A percentile compares a stretch with the other conserved stretches of the same genome.
Evolutionary conservation across 2,797 vertebrate species (phyloP).

Genomic region (Chelon labrosus): DNA sequence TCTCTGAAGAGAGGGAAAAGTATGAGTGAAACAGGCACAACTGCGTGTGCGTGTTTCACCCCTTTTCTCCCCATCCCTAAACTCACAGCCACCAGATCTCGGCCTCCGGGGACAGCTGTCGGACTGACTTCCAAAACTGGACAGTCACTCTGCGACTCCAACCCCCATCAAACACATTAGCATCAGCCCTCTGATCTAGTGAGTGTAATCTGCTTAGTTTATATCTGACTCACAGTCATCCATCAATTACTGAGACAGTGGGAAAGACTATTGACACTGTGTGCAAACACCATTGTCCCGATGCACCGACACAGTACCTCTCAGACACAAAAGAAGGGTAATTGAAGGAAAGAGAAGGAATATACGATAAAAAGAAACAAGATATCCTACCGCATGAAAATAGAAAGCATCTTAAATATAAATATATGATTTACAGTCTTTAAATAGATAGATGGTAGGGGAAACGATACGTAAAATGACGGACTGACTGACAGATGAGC

Average conservation of each 20-base stretch:
- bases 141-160: conserved; percentile 63
- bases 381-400: background rate
- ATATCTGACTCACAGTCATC: conserved; percentile 78
- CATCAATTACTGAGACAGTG: conserved; percentile 78
- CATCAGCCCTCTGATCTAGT: conserved; percentile 61
- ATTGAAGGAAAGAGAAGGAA: background rate
- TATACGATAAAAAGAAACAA: conserved; percentile 12
- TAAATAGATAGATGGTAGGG: conserved; percentile 64
- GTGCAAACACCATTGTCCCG: conserved; percentile 71
- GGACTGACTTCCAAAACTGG: conserved; percentile 68
- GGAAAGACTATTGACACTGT: conserved; percentile 75
- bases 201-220: conserved; percentile 80
- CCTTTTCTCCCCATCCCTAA: conserved; percentile 46
- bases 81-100: conserved; percentile 62
- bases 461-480: conserved; percentile 59
- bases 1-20: conserved; percentile 52
- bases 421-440: conserved; percentile 31
- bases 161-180: conserved; percentile 42
- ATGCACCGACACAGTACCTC: conserved; percentile 35
- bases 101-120: conserved; percentile 67
- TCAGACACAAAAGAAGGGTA: conserved; percentile 14
- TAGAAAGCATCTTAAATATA: conserved; percentile 21
- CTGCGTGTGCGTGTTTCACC: conserved; percentile 4
- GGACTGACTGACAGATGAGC: conserved; percentile 69
- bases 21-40: conserved; percentile 22